These are phyloP conservation scores for Piliocolobus tephrosceles DNA, from an alignment of 2,113 vertebrate species.

Conservation along the genomic window DNA sequence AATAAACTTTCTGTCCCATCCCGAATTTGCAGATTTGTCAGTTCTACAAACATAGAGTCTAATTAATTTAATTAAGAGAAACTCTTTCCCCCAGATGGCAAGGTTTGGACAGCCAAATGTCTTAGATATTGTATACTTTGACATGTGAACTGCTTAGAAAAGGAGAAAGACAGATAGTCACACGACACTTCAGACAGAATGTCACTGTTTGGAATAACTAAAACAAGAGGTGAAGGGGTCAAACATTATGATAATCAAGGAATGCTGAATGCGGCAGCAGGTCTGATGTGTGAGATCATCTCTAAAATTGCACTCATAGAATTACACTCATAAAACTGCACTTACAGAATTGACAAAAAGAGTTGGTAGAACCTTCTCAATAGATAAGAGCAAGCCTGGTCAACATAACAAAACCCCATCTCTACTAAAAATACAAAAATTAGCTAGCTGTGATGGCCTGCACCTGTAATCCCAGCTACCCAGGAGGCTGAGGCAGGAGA, in stretches of 20 bases:
- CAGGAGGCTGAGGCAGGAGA: too few relatives aligned
- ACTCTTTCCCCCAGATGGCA: not conserved
- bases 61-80: constrained; percentile 14
- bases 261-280: not conserved
- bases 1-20: constrained; percentile 25
- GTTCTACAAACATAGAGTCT: not conserved
- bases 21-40: constrained; percentile 16
- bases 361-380: not conserved
- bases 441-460: too few relatives aligned
- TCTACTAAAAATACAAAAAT: too few relatives aligned
- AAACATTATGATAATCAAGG: not conserved
- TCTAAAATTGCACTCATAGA: not conserved
- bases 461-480: too few relatives aligned
- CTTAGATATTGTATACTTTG: not conserved
- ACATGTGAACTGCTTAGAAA: not conserved
- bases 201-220: not conserved
- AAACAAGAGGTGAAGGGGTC: not conserved
- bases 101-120: not conserved
- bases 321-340: not conserved
- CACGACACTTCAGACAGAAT: not conserved
- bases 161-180: constrained; percentile 6
- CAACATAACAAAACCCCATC: too few relatives aligned
- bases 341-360: not conserved
- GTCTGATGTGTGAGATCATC: not conserved
- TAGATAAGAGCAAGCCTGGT: not conserved